A percentile compares a stretch with the other conserved stretches of the same genome.
Evolutionary conservation across 2,113 vertebrate species (phyloP).

Genomic region (Scolopax mira): DNA sequence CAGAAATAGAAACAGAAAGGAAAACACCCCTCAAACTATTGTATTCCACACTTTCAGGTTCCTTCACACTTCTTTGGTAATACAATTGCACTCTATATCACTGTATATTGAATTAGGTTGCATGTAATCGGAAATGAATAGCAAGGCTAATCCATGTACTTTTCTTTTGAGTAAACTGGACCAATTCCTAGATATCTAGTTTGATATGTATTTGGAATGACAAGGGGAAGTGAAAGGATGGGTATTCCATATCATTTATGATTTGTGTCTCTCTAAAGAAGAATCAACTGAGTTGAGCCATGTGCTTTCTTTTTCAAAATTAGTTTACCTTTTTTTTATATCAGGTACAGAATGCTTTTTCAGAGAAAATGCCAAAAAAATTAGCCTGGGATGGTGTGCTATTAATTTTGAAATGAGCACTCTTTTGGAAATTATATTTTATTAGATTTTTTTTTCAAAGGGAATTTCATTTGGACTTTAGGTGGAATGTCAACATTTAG

Average conservation of each 20-base stretch:
- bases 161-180: background rate
- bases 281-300: background rate
- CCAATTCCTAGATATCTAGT: background rate
- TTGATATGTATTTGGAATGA: background rate
- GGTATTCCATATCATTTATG: background rate
- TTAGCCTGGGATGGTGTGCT: background rate
- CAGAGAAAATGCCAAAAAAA: background rate
- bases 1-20: background rate
- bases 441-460: background rate
- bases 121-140: background rate
- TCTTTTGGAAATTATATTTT: background rate
- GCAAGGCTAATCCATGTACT: background rate
- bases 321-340: background rate
- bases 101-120: background rate
- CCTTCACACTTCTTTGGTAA: background rate
- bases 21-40: background rate
- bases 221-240: background rate
- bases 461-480: background rate
- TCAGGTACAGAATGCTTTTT: background rate
- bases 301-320: background rate
- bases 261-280: background rate
- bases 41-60: background rate
- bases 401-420: rapidly evolving
- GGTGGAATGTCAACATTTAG: background rate
- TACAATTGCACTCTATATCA: background rate